Evolutionary conservation across 2,113 vertebrate species (phyloP), one percentile per base, ranked within the genome.

Genomic region (Athene cunicularia): DNA sequence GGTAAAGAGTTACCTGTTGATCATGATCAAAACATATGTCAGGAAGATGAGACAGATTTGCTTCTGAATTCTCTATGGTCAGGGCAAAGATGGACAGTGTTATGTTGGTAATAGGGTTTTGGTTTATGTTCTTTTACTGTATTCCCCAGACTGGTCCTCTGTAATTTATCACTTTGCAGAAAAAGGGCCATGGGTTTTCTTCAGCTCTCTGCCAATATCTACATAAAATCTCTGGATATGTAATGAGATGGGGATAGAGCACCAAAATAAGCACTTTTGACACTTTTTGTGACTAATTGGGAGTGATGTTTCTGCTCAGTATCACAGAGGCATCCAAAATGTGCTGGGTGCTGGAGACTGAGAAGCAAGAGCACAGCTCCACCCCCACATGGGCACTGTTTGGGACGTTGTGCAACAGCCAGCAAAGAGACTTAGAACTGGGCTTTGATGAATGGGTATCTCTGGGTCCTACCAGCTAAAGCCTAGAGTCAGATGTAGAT

Each of bases 271-370:
- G 14, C 28, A 62, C 49, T 73, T 49, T 55, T 55, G n/a, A 58
- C 41, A 4, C 7, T 80, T 87, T 87, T 49, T 33, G 28, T 70
- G 68, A 72, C 24, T 47, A 52, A 32, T 41, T 41, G 14, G 35
- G 23, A 92, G 13, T 1, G 4, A 18, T 58, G 33, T 14, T 80
- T 80, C 53, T 86, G 22, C 35, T 85, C 41, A n/a, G 9, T 49
- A 58, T 56, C 30, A 88, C 33, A 52, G 43, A 45, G 6, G 13
- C 16, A 41, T 58, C 32, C 12, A 76, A 56, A 88, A 79, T 1
- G 0, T 24, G 19, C 32, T 58, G 45, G 17, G 19, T 50, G 33
- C 28, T 72, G 37, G 12, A 30, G 12, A 33, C 6, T 0, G 2
- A 79, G 27, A 85, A 55, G 35, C 14, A 62, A 47, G 58, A 85